Evolutionary conservation across 2,888 invertebrate species (phyloP), one percentile per base, ranked within the genome.

Genomic region (Ennomos fuscantarius): DNA sequence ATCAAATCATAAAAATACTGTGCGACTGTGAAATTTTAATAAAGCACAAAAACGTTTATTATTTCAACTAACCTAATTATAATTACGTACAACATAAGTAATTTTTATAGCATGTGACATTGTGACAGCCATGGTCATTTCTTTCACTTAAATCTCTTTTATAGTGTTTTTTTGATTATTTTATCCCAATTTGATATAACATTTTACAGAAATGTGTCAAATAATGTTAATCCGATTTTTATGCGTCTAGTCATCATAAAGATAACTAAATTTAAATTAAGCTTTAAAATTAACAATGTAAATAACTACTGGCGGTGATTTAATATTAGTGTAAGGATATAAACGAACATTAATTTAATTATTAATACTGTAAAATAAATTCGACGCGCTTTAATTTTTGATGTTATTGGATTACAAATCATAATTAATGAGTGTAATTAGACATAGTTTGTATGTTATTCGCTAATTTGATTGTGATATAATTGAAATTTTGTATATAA

Each of bases 391-490:
- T 49, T 62, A 13, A 51, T 59, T 51, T n/a, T 57, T 47, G 58
- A 42, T 70, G 65, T 72, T 69, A 73, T 72, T 66, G 64, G 69
- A 76, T 74, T 76, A 69, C 71, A 78, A 76, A 78, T 76, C 76
- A 78, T 78, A 78, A 62, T 72, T 72, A 72, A 80, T 76, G 77
- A 76, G 68, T 83, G 79, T 81, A 78, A 81, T 72, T 83, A 84
- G 81, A 76, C 57, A 78, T 78, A 79, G 76, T 79, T 74, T 78
- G 68, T 76, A 66, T 64, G 65, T 62, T 68, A 64, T 59, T 81
- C 76, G 84, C 86, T 87, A 81, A 84, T 88, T 88, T 88, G 78
- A 87, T 84, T 89, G 89, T 89, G 88, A 89, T 89, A 87, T 72
- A 69, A 74, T 76, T 76, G 75, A 78, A 78, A 72, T 81, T 84